Evolutionary conservation across 2,797 vertebrate genomes (phyloP), one percentile per base, ranked within the genome.

Genomic region (Pipistrellus pygmaeus): DNA sequence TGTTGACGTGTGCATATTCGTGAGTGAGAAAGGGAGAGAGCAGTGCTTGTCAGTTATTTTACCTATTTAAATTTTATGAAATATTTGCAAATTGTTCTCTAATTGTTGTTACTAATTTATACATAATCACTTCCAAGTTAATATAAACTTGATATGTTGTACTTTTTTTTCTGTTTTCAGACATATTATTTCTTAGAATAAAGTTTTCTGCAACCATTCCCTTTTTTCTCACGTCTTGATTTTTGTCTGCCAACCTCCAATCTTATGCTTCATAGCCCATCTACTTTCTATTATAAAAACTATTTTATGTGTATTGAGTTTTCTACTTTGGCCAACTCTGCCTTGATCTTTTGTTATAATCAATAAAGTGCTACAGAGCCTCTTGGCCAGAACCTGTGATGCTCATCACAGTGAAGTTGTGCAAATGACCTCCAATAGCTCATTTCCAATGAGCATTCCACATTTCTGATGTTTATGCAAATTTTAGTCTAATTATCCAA

Each of bases 401-500:
- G 9, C 15, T 95, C 51, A 48, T 83, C 57, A 86, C 8, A 82
- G 35, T 48, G 89, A 81, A 72, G 66, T 30, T 92, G 77, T 76
- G n/a, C 48, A 82, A 85, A 89, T 94, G 93, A 96, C 78, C 86
- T 93, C 68, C 55, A 92, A 78, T 8, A 82, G 51, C 25, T 77
- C 68, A 57, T 73, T 93, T 95, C 68, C 90, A 9, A 92, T 17
- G 38, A 92, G 3, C 9, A 48, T 87, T 53, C 76, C 27, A 92
- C 69, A 85, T 90, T 90, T 95, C 68, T 73, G 55, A 85, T 88
- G 46, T 89, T 92, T 91, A 96, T 97, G 96, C 94, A 97, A 96
- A 96, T 96, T 90, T 97, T 80, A 91, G 69, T 71, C 81, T 96
- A 96, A 97, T 97, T 97, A 96, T 89, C 90, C 23, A 30, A 85